Base-by-base conservation (phyloP, 2,888 invertebrate genomes). In the Hydriomena furcata region DNA sequence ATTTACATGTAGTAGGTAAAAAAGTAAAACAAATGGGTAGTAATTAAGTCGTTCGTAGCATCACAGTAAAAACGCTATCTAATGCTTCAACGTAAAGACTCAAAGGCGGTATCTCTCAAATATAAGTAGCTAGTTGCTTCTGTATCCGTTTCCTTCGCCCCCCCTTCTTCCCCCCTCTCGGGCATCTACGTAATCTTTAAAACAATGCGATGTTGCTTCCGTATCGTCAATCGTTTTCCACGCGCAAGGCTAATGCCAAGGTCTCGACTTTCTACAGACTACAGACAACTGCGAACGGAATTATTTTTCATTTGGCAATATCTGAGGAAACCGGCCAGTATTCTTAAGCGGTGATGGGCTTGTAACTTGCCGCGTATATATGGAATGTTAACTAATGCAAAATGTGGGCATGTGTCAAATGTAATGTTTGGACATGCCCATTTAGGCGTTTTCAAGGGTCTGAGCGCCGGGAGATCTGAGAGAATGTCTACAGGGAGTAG, bases 201-300 rank as follows among this genome's bases (percentile, higher is more conserved):
- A 84, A 87, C 87, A 87, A 87, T 84, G 85, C 75, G 64, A 68
- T 60, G 57, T 63, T 69, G 69, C 80, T 87, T 87, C 86, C 88
- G 82, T 77, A 70, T 82, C 81, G 80, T 79, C 79, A 73, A 73
- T 73, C 75, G 78, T 82, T 85, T 81, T 84, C 79, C 85, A 83
- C 81, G 78, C 32, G 71, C 85, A 85, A 87, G 85, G 86, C 79
- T 87, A 86, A 77, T 82, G 88, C 82, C 86, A 87, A 88, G 88
- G 86, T 82, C 85, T 79, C 60, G 65, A 77, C 87, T 86, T 88
- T 88, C 86, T 83, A 84, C 65, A 63, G 63, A 64, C 86, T 83
- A 84, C 65, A 63, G 63, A 64, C 56, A 45, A 44, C 35, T 30
- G 21, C 17, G 2, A 17, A 17, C 38, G 7, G 25, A 37, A 37